Evolutionary conservation across 2,888 invertebrate genomes (phyloP), one percentile per base, ranked within the genome.

Genomic region (Lordiphosa andalusiaca): DNA sequence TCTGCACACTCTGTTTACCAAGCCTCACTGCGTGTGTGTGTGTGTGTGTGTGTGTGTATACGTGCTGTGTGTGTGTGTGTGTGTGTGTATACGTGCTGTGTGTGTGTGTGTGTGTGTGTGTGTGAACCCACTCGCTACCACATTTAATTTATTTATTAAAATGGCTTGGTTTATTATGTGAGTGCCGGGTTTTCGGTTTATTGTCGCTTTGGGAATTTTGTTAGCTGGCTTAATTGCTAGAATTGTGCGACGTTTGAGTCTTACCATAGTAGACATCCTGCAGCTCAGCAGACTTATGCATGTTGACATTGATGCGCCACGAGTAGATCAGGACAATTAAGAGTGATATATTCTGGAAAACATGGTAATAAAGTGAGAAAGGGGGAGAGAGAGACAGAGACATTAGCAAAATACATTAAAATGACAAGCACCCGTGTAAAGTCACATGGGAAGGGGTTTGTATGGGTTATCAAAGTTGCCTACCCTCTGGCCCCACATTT

Each of bases 191-290:
- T 53, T 38, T 54, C 42, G 57, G 40, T 50, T 59, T 69, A 53
- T 60, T 41, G 53, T 48, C 61, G 40, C 51, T 49, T 47, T 49
- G 69, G 37, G 64, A 12, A 40, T 65, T 37, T 9, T 56, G 44
- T 41, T 12, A 35, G 37, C 40, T 23, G 38, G 50, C 40, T 53
- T 69, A 75, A 76, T 80, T 69, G 61, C 63, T 61, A 49, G 42
- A 46, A 55, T 36, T 35, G 52, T 13, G 12, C 7, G 30, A 46
- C 10, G 21, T 23, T 39, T 40, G 30, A 30, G 16, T 12, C 92
- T 92, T 88, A 94, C 94, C 94, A 88, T 94, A 94, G 90, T 94
- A 94, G 68, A 94, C 94, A 87, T 94, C 94, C 84, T 93, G 93
- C 58, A 94, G 88, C 57, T 93, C 92, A 48, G 92, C 92, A 85